phyloP scores from a whole-genome alignment of 2,797 vertebrate genomes.

The Eurystomus glaucurus region DNA sequence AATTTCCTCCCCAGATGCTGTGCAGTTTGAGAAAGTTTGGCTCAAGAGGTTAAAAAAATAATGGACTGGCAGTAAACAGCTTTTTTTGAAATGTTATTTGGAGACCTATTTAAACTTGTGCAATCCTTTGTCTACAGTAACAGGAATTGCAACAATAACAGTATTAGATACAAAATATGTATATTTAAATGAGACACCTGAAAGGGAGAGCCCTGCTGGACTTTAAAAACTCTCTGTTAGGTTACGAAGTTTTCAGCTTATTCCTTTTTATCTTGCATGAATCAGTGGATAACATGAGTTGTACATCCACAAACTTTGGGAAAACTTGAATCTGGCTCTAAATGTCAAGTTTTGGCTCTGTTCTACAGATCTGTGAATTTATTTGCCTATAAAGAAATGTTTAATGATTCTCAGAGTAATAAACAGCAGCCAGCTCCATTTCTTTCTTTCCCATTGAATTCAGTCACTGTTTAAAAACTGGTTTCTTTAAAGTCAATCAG shows the following conservation, averaged over 20 bases:
- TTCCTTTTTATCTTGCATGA: not conserved
- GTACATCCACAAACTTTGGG: not conserved
- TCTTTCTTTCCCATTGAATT: not conserved
- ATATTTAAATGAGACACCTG: not conserved
- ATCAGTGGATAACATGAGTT: not conserved
- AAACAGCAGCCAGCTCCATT: not conserved
- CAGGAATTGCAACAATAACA: not conserved
- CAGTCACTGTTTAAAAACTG: not conserved
- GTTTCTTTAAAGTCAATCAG: not conserved
- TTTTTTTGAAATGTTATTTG: conserved; percentile 42
- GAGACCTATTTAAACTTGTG: conserved; percentile 27
- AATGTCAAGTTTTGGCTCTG: not conserved
- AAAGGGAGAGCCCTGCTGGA: not conserved
- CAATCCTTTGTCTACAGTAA: not conserved
- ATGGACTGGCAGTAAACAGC: conserved; percentile 49
- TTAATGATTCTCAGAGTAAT: not conserved
- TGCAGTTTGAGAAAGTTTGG: conserved; percentile 39
- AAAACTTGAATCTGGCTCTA: not conserved
- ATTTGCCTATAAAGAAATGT: not conserved
- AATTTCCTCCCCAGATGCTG: conserved; percentile 70
- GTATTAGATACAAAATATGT: not conserved
- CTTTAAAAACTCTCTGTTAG: not conserved
- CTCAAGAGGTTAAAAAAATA: conserved; percentile 72
- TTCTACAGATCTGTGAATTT: not conserved
- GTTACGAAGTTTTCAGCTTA: not conserved